phyloP scores from a whole-genome alignment of 1,140 invertebrate genomes.

The Ericerus pela region DNA sequence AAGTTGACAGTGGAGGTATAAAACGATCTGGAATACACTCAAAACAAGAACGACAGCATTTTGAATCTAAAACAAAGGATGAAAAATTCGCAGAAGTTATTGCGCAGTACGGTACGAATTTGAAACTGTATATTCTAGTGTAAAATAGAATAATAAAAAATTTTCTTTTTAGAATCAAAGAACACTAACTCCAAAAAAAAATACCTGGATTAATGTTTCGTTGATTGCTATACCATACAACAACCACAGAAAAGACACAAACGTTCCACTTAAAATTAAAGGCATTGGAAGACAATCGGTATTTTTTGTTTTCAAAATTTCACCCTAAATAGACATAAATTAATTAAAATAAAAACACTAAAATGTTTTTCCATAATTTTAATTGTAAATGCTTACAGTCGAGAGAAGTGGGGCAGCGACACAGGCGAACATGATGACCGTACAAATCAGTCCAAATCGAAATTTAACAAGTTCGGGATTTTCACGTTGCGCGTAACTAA shows the following conservation, averaged over 20 bases:
- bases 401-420: slow-evolving; percentile 51
- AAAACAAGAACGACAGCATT: background rate
- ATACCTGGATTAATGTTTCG: slow-evolving; percentile 61
- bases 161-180: no score
- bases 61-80: background rate
- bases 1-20: background rate
- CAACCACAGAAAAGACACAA: slow-evolving; percentile 61
- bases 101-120: background rate
- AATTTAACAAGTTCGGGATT: slow-evolving; percentile 44
- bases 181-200: slow-evolving; percentile 31
- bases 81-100: background rate
- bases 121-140: no score
- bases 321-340: background rate
- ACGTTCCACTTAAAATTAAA: slow-evolving; percentile 56
- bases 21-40: background rate
- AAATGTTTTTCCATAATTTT: background rate
- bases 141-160: no score
- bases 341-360: background rate
- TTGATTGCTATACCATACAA: slow-evolving; percentile 61
- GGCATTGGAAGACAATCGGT: slow-evolving; percentile 65
- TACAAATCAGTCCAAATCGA: slow-evolving; percentile 53
- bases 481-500: slow-evolving; percentile 47
- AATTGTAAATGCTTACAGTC: slow-evolving; percentile 40
- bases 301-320: slow-evolving; percentile 17
- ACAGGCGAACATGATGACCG: slow-evolving; percentile 46